Evolutionary conservation across 2,113 vertebrate species (phyloP), one percentile per base, ranked within the genome.

Genomic region (Pteropus alecto): DNA sequence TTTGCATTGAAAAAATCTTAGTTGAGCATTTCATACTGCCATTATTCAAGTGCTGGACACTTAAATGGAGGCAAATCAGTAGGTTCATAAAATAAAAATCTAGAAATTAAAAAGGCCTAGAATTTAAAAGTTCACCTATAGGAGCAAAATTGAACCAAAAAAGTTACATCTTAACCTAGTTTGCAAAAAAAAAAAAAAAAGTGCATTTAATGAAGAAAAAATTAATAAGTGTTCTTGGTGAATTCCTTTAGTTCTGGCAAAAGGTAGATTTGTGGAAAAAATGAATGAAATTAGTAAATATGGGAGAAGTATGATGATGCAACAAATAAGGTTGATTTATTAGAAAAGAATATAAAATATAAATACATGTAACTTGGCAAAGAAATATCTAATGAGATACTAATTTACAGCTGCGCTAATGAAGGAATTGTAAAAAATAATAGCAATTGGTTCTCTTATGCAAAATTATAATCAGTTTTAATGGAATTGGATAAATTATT

Each of bases 401-500:
- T n/a, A 61, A 86, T 13, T 26, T 92, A 12, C 7, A 87, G 12
- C 48, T 78, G 28, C 38, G 1, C n/a, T 38, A 87, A 90, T 6
- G 38, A 11, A 67, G 24, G 28, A 41, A 85, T n/a, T 63, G 1
- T 71, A 82, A 86, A 24, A 71, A 56, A 63, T 16, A 84, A 85
- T 4, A 67, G 30, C 15, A 87, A 81, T 67, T 46, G 12, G 3
- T 2, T 30, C 2, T 77, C 2, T 56, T 58, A 56, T 6, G 48
- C 94, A 18, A 43, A 84, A 61, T 70, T 81, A 35, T 15, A 84
- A 56, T 78, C 71, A 91, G 9, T 77, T 93, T 90, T 83, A 95
- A 70, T 90, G 58, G 11, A 83, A 78, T 73, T 78, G 15, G 90
- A 92, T 95, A 95, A 87, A 67, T 43, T 92, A 82, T 90, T 92